phyloP scores from a whole-genome alignment of 1,140 invertebrate species.

The Drosophila bifasciata region DNA sequence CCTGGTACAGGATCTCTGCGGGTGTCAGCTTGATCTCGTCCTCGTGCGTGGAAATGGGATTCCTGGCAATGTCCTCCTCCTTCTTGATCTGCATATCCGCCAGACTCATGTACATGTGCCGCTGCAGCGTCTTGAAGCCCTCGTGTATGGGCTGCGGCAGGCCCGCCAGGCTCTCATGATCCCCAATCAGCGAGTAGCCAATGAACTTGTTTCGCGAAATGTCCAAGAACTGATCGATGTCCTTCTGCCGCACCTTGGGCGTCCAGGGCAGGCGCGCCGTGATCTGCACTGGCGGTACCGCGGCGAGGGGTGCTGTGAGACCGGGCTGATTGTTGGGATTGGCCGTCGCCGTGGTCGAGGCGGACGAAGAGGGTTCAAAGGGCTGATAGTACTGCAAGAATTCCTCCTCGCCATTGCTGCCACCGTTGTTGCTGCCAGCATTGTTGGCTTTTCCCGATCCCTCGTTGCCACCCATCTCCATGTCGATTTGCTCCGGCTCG shows the following conservation, averaged over 20 bases:
- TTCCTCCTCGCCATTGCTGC: constrained; percentile 84
- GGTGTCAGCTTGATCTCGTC: constrained; percentile 90
- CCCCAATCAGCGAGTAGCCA: constrained; percentile 94
- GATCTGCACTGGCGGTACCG: constrained; percentile 71
- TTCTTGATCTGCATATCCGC: constrained; percentile 93
- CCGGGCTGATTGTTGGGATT: constrained; percentile 80
- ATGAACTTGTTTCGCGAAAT: constrained; percentile 97
- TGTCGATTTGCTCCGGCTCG: constrained; percentile 91
- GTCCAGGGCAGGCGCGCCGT: constrained; percentile 92
- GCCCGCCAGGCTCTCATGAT: constrained; percentile 94
- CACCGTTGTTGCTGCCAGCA: constrained; percentile 43
- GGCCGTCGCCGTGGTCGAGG: constrained; percentile 67
- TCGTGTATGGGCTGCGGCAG: constrained; percentile 97
- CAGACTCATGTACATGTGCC: constrained; percentile 93
- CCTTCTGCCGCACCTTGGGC: constrained; percentile 97
- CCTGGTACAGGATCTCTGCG: constrained; percentile 95
- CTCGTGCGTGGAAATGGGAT: constrained; percentile 91
- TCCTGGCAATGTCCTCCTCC: constrained; percentile 92
- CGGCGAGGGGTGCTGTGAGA: constrained; percentile 51
- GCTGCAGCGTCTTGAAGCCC: constrained; percentile 94
- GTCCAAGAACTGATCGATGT: constrained; percentile 96
- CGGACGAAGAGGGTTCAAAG: constrained; percentile 82
- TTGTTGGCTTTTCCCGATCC: constrained; percentile 62
- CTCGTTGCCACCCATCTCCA: constrained; percentile 85
- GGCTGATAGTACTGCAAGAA: constrained; percentile 85